Evolutionary conservation across 2,888 invertebrate genomes (phyloP).

Genomic region (Palloptera scutellata): DNA sequence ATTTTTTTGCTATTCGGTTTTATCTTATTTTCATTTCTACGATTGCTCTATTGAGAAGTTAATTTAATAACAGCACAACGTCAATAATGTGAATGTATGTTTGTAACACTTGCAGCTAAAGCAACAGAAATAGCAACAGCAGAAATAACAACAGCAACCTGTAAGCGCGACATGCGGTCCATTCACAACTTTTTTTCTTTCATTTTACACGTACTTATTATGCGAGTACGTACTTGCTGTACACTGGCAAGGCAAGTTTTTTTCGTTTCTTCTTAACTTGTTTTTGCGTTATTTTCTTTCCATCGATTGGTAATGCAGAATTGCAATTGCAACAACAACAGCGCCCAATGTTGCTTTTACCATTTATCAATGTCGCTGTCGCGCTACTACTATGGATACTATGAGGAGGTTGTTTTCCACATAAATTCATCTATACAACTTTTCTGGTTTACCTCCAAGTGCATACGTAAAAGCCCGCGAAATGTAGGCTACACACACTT

Average conservation of each 20-base stretch:
- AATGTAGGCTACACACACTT: slow-evolving; percentile 2
- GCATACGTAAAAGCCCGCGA: not conserved
- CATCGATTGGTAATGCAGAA: not conserved
- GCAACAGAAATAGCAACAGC: no score
- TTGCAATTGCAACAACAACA: not conserved
- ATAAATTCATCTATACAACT: not conserved
- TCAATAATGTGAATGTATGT: no score
- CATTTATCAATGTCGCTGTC: slow-evolving; percentile 6
- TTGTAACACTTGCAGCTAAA: no score
- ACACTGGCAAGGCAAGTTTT: no score
- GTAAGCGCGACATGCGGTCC: not conserved
- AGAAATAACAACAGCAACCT: not conserved
- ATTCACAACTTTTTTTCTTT: not conserved
- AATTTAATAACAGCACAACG: no score
- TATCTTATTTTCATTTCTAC: no score
- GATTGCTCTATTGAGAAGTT: no score
- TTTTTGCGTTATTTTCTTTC: no score
- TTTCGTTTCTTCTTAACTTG: no score
- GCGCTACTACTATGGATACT: not conserved
- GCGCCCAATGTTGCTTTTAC: not conserved
- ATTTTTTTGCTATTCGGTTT: no score
- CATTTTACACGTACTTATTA: not conserved
- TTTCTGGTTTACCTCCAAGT: no score
- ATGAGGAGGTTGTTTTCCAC: not conserved
- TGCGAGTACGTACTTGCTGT: no score